A percentile compares a stretch with the other conserved stretches of the same genome.
phyloP scores from a whole-genome alignment of 2,888 invertebrate genomes.

The Stratiomys singularior region DNA sequence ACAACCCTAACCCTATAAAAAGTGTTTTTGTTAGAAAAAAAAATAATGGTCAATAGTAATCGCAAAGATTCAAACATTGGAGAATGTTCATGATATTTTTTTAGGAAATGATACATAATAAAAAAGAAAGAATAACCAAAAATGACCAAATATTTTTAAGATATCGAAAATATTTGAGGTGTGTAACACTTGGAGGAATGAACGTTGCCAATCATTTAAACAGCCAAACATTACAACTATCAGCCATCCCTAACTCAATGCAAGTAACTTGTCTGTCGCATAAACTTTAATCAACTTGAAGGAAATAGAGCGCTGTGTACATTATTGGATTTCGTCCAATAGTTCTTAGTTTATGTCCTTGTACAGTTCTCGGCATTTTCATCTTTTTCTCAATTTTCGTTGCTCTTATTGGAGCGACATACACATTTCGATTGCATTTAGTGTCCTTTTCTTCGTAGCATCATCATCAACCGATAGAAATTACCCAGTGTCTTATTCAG shows the following conservation, averaged over 20 bases:
- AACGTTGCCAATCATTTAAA: no score
- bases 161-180: neutral
- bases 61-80: no score
- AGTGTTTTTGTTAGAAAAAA: no score
- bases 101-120: no score
- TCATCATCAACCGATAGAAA: neutral
- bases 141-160: no score
- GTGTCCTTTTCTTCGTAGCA: no score
- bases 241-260: neutral
- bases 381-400: neutral
- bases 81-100: no score
- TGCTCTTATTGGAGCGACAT: neutral
- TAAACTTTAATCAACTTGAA: conserved; percentile 38
- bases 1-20: no score
- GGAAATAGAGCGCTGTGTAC: conserved; percentile 33
- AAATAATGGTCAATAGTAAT: no score
- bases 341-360: conserved; percentile 28
- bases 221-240: neutral
- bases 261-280: conserved; percentile 10
- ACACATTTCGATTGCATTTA: no score
- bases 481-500: neutral
- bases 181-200: neutral
- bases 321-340: conserved; percentile 41
- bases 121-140: no score
- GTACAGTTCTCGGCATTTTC: neutral